Conservation (phyloP, 1,140 invertebrate species). For the Drosophila dunni region DNA sequence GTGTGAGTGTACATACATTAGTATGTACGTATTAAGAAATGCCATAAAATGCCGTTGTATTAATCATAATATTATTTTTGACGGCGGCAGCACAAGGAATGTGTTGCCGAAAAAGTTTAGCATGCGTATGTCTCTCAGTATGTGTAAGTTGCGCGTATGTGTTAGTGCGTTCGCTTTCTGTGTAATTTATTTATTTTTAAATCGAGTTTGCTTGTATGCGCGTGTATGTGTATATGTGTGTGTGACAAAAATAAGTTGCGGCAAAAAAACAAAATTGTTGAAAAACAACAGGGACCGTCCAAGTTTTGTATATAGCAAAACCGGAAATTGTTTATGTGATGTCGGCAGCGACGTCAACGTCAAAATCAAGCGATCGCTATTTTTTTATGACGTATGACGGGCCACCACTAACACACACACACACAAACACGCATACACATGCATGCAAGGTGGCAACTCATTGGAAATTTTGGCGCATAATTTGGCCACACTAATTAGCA, state of each 20-base stretch:
- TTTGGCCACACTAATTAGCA: slow-evolving; percentile 80
- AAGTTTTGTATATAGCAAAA: slow-evolving; percentile 57
- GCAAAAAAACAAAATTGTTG: slow-evolving; percentile 72
- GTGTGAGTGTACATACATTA: not conserved
- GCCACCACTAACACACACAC: slow-evolving; percentile 12
- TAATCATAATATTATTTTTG: slow-evolving; percentile 79
- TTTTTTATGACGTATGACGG: slow-evolving; percentile 73
- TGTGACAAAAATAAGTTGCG: slow-evolving; percentile 73
- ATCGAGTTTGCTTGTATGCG: slow-evolving; percentile 56
- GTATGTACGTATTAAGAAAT: slow-evolving; percentile 36
- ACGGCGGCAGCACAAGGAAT: slow-evolving; percentile 56
- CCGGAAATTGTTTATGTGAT: slow-evolving; percentile 79
- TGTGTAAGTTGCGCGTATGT: slow-evolving; percentile 28
- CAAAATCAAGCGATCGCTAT: slow-evolving; percentile 53
- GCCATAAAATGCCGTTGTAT: slow-evolving; percentile 61
- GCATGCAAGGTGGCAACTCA: slow-evolving; percentile 38
- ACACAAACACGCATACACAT: slow-evolving; percentile 4
- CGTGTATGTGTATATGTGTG: slow-evolving; percentile 20
- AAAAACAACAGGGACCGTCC: slow-evolving; percentile 62
- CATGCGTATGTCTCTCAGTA: slow-evolving; percentile 36
- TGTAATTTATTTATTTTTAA: slow-evolving; percentile 84
- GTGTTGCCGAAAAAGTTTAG: slow-evolving; percentile 57
- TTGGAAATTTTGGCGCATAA: slow-evolving; percentile 70
- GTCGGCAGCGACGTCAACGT: slow-evolving; percentile 30
- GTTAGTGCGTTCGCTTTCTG: slow-evolving; percentile 57